Evolutionary conservation across 2,888 invertebrate genomes (phyloP).

Genomic region (Mimumesa dahlbomi): DNA sequence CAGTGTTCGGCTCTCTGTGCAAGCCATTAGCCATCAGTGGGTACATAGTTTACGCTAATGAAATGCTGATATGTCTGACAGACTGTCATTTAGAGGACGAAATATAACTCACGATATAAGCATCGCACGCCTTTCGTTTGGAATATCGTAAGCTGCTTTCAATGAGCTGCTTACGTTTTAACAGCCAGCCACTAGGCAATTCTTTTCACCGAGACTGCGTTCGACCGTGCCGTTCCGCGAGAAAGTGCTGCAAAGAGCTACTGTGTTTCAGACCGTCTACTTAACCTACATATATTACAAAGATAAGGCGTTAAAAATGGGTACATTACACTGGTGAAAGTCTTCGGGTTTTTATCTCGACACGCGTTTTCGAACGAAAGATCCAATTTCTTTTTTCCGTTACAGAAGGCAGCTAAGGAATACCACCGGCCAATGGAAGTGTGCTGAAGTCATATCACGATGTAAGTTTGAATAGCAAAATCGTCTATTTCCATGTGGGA

Average conservation of each 20-base stretch:
- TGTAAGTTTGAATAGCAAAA: too few species aligned
- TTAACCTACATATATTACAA: neutral
- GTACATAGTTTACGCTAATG: constrained; percentile 53
- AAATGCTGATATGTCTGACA: constrained; percentile 49
- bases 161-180: constrained; percentile 63
- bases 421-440: too few species aligned
- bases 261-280: neutral
- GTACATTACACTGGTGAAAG: too few species aligned
- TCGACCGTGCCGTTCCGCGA: constrained; percentile 12
- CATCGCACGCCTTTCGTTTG: constrained; percentile 49
- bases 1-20: neutral
- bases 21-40: constrained; percentile 43
- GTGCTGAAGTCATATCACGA: too few species aligned
- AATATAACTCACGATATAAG: constrained; percentile 2
- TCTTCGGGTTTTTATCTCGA: too few species aligned
- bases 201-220: constrained; percentile 49
- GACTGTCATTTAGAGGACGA: constrained; percentile 52
- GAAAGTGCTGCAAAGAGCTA: constrained; percentile 10
- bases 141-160: constrained; percentile 65
- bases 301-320: too few species aligned
- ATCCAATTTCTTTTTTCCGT: too few species aligned
- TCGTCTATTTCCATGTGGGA: too few species aligned
- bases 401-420: too few species aligned
- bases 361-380: too few species aligned
- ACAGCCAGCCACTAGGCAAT: constrained; percentile 50